Conservation (phyloP, 2,888 invertebrate genomes). For the Alviniconcha strummeri region DNA sequence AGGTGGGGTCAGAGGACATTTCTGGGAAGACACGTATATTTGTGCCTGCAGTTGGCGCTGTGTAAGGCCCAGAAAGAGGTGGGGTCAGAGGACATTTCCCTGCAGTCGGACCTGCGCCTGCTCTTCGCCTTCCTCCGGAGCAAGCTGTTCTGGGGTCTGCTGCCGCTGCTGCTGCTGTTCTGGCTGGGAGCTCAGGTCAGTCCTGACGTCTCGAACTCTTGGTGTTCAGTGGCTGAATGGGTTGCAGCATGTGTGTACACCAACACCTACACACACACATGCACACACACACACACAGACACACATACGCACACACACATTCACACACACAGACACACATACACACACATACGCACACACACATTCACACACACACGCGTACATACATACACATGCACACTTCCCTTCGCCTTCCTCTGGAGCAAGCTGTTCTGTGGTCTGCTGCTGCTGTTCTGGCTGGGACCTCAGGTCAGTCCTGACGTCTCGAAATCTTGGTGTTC, state of each 20-base stretch:
- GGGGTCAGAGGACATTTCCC: neutral
- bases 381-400: too few species aligned
- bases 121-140: constrained; percentile 10
- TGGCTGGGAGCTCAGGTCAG: constrained; percentile 41
- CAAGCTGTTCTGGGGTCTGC: constrained; percentile 55
- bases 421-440: too few species aligned
- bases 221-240: neutral
- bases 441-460: too few species aligned
- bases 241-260: neutral
- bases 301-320: neutral
- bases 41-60: neutral
- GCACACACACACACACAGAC: neutral
- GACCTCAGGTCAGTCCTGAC: too few species aligned
- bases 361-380: too few species aligned
- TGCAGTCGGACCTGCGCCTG: neutral
- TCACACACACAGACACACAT: neutral
- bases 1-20: neutral
- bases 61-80: constrained; percentile 12
- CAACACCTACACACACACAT: neutral
- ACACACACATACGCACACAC: neutral
- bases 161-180: constrained; percentile 77
- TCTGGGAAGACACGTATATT: neutral
- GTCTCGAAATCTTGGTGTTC: too few species aligned
- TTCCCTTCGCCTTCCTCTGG: too few species aligned
- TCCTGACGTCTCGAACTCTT: neutral